Base-by-base conservation (phyloP, 2,888 invertebrate species). In the Tethea ocularis region DNA sequence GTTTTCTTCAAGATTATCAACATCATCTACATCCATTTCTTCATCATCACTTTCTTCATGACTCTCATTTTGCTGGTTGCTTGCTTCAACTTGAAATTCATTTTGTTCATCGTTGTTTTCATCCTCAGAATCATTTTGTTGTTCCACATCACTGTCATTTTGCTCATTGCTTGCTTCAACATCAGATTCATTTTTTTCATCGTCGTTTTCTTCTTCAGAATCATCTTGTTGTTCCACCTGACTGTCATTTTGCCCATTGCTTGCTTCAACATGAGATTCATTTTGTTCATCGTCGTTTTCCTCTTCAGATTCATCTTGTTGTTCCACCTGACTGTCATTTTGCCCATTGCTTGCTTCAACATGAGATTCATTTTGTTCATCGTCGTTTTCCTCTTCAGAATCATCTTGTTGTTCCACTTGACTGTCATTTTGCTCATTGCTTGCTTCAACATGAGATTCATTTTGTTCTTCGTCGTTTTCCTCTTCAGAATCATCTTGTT, bases 1-100 rank as follows among this genome's bases (percentile, higher is more conserved):
- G 20, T 68, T 59, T 56, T 69, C 56, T 57, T 64, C 62, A 17
- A 58, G 46, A 36, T 64, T 56, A n/a, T 64, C 62, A 17, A 59
- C 38, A 36, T 64, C 53, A 15, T 60, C 64, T 51, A 33, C 60
- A 23, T 58, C 61, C 36, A 51, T 56, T 29, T 66, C 59, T 7
- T 56, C 52, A 58, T 64, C 59, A n/a, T 62, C 60, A 13, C 56
- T 56, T 23, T 62, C 57, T 13, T 57, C 51, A 20, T 59, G 38
- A 53, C 46, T 46, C 6, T 46, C 41, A 36, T 60, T 38, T 15
- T 36, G 36, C 5, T 36, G 1, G 15, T 41, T 41, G 17, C 38
- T 41, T 1, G 8, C 51, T 57, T 67, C 60, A 36, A 33, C 55
- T 56, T 62, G 56, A 20, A 60, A 60, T 29, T 54, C 61, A 17